Base-by-base conservation (phyloP, 1,140 invertebrate species). In the Drosophila asahinai region DNA sequence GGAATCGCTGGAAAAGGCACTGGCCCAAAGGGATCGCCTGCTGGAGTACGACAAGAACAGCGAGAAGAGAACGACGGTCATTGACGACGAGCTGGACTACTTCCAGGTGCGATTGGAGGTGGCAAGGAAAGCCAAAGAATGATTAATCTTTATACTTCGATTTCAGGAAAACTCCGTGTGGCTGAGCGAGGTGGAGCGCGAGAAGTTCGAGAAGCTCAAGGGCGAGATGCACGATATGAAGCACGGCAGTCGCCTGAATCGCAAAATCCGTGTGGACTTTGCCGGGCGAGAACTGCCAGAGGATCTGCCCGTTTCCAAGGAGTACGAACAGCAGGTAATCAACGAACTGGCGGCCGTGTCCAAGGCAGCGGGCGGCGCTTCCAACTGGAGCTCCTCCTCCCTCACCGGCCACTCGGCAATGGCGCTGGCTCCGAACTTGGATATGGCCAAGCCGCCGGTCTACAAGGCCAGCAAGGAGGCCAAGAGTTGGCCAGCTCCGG, bases 1-100 rank as follows among this genome's bases (percentile, higher is more conserved):
- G 58, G 63, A 5, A 40, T 57, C 12, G 93, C 94, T 94, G 70
- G 95, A 96, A 59, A 94, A 95, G 75, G 98, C 98, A 0, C 59
- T 98, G 11, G 95, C 96, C 67, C 96, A 97, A 64, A 95, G 98
- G 71, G 96, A 99, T 82, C 95, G 95, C 67, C 94, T 99, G 43
- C 92, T 99, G 38, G 97, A 98, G 90, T 98, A 95, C 94, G 98
- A 99, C 93, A 94, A 95, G 68, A 97, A 96, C 54, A 97, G 97
- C 93, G 96, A 97, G 78, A 95, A 95, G 65, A 94, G 97, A 73
- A 99, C 98, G 0, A 96, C 95, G 86, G 97, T 99, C 3, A 98
- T 98, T 70, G 98, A 99, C 93, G 98, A 99, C 93, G 97, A 99
- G 91, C 96, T 96, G 74, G 98, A 99, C 93, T 99, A 99, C 93